Conservation (phyloP, 2,888 invertebrate genomes). For the Tetragonula carbonaria region DNA sequence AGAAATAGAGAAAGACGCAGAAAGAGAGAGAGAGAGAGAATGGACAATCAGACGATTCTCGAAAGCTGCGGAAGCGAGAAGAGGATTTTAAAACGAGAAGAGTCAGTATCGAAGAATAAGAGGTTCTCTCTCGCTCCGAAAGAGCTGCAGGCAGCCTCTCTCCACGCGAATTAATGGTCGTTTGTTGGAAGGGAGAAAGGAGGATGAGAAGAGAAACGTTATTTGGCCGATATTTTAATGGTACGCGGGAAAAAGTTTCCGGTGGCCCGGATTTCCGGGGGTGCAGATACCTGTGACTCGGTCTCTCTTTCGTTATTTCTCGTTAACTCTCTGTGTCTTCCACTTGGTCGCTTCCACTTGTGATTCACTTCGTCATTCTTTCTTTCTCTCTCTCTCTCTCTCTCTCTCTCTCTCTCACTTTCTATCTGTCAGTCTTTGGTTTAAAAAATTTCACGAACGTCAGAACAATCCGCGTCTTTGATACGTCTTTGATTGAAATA, state of each 20-base stretch:
- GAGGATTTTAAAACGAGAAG: background rate
- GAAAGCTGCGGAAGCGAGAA: background rate
- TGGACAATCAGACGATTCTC: background rate
- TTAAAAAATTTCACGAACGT: background rate
- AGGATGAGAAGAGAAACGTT: slow-evolving; percentile 46
- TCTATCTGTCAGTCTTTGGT: background rate
- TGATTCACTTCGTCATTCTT: background rate
- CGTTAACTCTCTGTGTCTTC: background rate
- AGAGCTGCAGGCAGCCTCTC: slow-evolving; percentile 27
- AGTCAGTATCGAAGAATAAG: slow-evolving; percentile 36
- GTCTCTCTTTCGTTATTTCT: slow-evolving; percentile 18
- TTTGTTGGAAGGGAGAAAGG: slow-evolving; percentile 33
- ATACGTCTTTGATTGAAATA: too few relatives aligned
- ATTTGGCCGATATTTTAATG: slow-evolving; percentile 70
- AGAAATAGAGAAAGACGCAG: background rate
- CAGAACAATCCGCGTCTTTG: too few relatives aligned
- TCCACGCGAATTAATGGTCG: slow-evolving; percentile 66
- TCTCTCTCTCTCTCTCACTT: too few relatives aligned
- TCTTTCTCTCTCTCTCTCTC: background rate
- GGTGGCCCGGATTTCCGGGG: slow-evolving; percentile 27
- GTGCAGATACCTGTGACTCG: background rate
- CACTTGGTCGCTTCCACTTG: background rate
- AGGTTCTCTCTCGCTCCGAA: slow-evolving; percentile 39
- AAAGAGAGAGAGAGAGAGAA: background rate
- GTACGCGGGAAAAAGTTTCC: slow-evolving; percentile 66